Conservation (phyloP, 1,140 invertebrate genomes). For the Marisa cornuarietis region DNA sequence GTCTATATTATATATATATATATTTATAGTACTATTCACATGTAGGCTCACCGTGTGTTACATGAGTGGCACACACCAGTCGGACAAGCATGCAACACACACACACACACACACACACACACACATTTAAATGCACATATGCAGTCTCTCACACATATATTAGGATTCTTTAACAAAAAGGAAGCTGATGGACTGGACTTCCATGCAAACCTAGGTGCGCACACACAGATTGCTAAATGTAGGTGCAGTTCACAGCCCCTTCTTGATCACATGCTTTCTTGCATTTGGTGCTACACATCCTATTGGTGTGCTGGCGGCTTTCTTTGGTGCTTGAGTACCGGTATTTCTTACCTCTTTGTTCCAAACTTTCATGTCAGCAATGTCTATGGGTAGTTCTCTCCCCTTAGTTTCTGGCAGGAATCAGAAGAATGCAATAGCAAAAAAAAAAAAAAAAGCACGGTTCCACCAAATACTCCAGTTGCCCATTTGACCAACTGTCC, state of each 20-base stretch:
- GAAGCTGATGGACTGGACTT: too few relatives aligned
- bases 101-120: too few relatives aligned
- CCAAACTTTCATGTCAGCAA: conserved; percentile 16
- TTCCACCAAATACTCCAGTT: conserved; percentile 5
- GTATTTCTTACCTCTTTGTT: not conserved
- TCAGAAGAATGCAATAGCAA: conserved; percentile 1
- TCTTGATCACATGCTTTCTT: not conserved
- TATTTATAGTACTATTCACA: too few relatives aligned
- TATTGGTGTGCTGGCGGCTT: not conserved
- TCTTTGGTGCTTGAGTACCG: not conserved
- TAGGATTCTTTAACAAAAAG: too few relatives aligned
- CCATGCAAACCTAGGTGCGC: too few relatives aligned
- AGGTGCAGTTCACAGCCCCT: not conserved
- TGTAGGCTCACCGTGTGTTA: too few relatives aligned
- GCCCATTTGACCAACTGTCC: conserved; percentile 1
- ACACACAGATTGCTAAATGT: too few relatives aligned
- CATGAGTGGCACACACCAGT: too few relatives aligned
- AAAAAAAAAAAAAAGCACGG: not conserved
- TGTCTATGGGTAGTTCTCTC: conserved; percentile 7
- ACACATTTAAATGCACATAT: too few relatives aligned
- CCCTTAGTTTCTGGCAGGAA: conserved; percentile 9
- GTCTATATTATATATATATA: too few relatives aligned
- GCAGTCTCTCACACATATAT: too few relatives aligned
- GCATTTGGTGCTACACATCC: not conserved
- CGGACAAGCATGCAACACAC: too few relatives aligned